Conservation (phyloP, 2,113 vertebrate species). For the Holacanthus passer region DNA sequence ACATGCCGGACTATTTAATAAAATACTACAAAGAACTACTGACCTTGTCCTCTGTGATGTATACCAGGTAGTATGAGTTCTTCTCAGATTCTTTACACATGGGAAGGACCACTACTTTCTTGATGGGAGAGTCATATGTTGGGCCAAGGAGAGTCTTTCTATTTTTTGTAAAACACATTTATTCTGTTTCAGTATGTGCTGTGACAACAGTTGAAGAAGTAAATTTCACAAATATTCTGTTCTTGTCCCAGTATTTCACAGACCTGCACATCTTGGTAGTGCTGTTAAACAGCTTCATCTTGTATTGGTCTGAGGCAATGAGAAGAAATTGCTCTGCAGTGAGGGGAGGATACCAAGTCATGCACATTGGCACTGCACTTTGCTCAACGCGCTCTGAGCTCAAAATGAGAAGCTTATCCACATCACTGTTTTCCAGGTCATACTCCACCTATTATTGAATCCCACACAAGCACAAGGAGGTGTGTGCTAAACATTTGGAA, state of each 20-base stretch:
- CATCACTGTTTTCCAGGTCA: slow-evolving; percentile 84
- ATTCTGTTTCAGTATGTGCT: neutral
- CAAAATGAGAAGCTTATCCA: slow-evolving; percentile 83
- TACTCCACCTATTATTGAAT: slow-evolving; percentile 90
- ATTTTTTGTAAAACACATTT: slow-evolving; percentile 45
- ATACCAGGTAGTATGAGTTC: slow-evolving; percentile 86
- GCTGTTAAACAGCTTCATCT: slow-evolving; percentile 93
- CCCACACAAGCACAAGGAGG: slow-evolving; percentile 31
- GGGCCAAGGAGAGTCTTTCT: slow-evolving; percentile 93
- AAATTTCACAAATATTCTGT: neutral
- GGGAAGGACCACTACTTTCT: slow-evolving; percentile 88
- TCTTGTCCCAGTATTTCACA: slow-evolving; percentile 5
- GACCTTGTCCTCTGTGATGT: slow-evolving; percentile 92
- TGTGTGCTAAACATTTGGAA: neutral
- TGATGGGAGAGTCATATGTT: slow-evolving; percentile 88
- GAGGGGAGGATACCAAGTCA: slow-evolving; percentile 93
- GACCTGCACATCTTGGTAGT: slow-evolving; percentile 95
- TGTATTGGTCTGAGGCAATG: slow-evolving; percentile 88
- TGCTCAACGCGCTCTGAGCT: slow-evolving; percentile 88
- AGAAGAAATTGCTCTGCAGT: slow-evolving; percentile 90
- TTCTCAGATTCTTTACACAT: slow-evolving; percentile 45
- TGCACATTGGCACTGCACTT: slow-evolving; percentile 85
- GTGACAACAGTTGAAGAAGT: neutral
- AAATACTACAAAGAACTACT: slow-evolving; percentile 32
- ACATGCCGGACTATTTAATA: neutral